Conservation (phyloP, 1,140 invertebrate species). For the Pogonus chalceus region DNA sequence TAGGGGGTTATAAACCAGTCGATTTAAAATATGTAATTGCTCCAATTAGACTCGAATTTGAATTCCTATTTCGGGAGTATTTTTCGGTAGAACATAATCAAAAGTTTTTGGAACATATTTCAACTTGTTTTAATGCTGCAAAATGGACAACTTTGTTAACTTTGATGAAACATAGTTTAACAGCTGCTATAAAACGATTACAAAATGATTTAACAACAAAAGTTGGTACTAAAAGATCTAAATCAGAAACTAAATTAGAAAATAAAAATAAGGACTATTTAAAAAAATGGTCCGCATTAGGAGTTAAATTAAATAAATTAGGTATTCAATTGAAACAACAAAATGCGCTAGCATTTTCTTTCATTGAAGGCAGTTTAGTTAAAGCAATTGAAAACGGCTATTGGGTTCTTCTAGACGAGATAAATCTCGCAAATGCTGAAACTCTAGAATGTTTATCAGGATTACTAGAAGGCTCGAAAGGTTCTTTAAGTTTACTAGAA, state of each 20-base stretch:
- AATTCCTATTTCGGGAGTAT: conserved; percentile 66
- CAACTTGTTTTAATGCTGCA: conserved; percentile 58
- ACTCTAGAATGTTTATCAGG: conserved; percentile 91
- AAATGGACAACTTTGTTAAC: conserved; percentile 62
- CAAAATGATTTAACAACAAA: conserved; percentile 20
- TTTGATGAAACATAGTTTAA: conserved; percentile 67
- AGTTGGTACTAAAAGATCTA: conserved; percentile 22
- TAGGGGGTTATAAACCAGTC: conserved; percentile 96
- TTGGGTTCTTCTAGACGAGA: conserved; percentile 96
- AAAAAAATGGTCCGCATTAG: conserved; percentile 41
- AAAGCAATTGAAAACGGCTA: conserved; percentile 81
- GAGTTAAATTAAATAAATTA: conserved; percentile 62
- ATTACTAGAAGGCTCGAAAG: conserved; percentile 72
- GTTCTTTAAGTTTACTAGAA: conserved; percentile 76
- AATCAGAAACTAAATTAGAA: conserved; percentile 12
- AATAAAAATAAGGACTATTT: conserved; percentile 33
- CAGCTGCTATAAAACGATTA: conserved; percentile 53
- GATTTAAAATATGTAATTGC: conserved; percentile 76
- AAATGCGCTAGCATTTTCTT: conserved; percentile 75
- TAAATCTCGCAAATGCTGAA: conserved; percentile 92
- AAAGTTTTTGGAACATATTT: conserved; percentile 73
- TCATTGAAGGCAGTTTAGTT: conserved; percentile 86
- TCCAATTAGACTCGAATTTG: conserved; percentile 78
- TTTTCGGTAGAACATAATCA: conserved; percentile 74
- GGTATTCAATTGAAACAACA: conserved; percentile 56